Base-by-base conservation (phyloP, 53 echinoderm and acorn worm genomes). In the Zoroaster sp. region DNA sequence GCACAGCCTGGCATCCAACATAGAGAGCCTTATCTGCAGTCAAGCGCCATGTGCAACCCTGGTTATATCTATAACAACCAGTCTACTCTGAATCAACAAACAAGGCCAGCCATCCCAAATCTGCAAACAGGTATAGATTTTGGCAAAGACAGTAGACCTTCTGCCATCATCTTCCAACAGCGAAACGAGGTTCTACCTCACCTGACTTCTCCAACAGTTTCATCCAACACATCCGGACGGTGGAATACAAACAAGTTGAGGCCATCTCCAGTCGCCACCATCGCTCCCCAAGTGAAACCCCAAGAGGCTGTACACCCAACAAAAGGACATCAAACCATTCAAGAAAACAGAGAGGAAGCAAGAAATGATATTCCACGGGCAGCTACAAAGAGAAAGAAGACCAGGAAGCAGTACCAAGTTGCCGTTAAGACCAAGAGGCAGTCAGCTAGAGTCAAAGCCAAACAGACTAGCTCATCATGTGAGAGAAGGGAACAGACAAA, bases 231-330 rank as follows among this genome's bases (percentile, higher is more conserved):
- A 4, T 44, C 69, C 33, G 51, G 45, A 35, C 83, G 75, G 69
- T 89, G 89, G 75, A 88, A 66, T 51, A 28, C 72, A 23, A 94
- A 94, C 72, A 81, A 74, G 73, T 2, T 89, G 37, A 93, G 88
- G 45, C 98, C 94, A 30, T 97, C 98, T 2, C 98, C 98, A 21
- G 88, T 97, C 21, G 98, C 98, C 59, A 73, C 98, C 5, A 88
- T 97, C 28, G 92, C 94, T 33, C 98, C 98, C 53, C 94, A 94
- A 52, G 74, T 90, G 36, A 91, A 94, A 13, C 70, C 85, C 20
- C 23, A 46, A 32, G 89, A 88, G 74, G 14, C 46, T 46, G 83
- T 66, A 35, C 39, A 38, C 35, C 34, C 45, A n/a, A 40, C 72
- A 38, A 80, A 52, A 70, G 66, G 40, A 25, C 40, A 80, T 13